These are phyloP conservation scores for Drosophila lutescens DNA, from an alignment of 2,888 invertebrate genomes.

Conservation along the genomic window DNA sequence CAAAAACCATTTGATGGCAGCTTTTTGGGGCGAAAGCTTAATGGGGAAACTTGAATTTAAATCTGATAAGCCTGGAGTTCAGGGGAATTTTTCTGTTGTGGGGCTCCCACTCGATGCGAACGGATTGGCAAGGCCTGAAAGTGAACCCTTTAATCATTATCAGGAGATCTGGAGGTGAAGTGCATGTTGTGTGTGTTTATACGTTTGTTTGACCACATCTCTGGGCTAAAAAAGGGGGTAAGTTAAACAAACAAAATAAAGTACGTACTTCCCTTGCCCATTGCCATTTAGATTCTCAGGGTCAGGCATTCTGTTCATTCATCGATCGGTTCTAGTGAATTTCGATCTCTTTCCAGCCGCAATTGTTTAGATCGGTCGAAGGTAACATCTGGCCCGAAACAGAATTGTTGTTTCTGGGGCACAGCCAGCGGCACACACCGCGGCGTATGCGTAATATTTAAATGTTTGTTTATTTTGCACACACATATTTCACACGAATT, in stretches of 20 bases:
- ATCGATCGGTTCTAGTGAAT: conserved; percentile 31
- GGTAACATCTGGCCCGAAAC: conserved; percentile 40
- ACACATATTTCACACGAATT: conserved; percentile 31
- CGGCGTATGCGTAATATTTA: conserved; percentile 44
- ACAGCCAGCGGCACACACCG: conserved; percentile 19
- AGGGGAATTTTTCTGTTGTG: conserved; percentile 13
- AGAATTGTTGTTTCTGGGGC: conserved; percentile 31
- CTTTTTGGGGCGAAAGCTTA: background rate
- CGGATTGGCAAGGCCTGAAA: background rate
- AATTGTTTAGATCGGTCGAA: conserved; percentile 36
- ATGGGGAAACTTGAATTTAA: background rate
- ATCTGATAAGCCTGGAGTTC: conserved; percentile 7
- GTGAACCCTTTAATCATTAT: background rate
- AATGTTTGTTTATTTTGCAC: conserved; percentile 46
- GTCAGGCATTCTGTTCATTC: conserved; percentile 34
- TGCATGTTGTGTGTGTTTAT: background rate
- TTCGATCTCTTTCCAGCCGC: conserved; percentile 10
- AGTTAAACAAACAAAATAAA: conserved; percentile 7
- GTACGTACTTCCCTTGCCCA: conserved; percentile 11
- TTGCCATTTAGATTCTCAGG: conserved; percentile 25
- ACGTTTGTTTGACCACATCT: conserved; percentile 11
- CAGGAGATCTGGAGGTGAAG: conserved; percentile 15
- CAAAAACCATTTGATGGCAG: background rate
- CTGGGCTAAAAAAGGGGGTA: background rate
- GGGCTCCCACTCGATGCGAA: conserved; percentile 7